phyloP scores from a whole-genome alignment of 2,113 vertebrate genomes.

The Epinephelus cyanopodus region DNA sequence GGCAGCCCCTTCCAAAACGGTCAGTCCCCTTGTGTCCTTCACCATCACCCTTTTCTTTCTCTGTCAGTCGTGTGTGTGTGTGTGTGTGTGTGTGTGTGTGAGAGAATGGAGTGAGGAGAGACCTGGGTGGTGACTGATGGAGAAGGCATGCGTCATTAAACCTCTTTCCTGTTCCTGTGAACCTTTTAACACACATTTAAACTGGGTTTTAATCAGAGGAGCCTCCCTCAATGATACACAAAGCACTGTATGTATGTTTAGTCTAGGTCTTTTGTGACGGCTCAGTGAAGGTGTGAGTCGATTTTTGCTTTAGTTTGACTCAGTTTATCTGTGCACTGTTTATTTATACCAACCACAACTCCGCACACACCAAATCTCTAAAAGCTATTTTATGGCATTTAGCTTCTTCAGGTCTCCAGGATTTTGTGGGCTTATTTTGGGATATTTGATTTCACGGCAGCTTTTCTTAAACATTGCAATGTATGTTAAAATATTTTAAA shows the following conservation, averaged over 20 bases:
- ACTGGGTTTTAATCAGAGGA: neutral
- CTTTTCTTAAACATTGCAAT: too few relatives aligned
- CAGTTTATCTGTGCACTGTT: neutral
- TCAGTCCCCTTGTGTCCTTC: conserved; percentile 84
- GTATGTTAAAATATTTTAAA: too few relatives aligned
- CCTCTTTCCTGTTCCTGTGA: neutral
- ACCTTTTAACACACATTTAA: conserved; percentile 9
- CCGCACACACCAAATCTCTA: conserved; percentile 4
- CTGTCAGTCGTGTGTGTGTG: conserved; percentile 20
- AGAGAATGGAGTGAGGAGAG: neutral
- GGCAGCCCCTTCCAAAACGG: conserved; percentile 96
- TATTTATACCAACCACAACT: neutral
- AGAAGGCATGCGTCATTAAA: conserved; percentile 28
- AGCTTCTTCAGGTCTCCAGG: neutral
- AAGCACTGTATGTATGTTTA: neutral
- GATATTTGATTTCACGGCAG: too few relatives aligned
- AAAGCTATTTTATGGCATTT: neutral
- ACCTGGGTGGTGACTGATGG: conserved; percentile 13
- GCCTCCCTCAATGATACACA: neutral
- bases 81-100: neutral
- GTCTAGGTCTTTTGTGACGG: conserved; percentile 3
- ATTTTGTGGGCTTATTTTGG: too few relatives aligned
- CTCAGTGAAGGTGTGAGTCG: conserved; percentile 16
- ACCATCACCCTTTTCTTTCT: neutral
- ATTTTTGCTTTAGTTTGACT: conserved; percentile 2